Evolutionary conservation across 2,888 invertebrate genomes (phyloP).

Genomic region (Saturnia pavonia): DNA sequence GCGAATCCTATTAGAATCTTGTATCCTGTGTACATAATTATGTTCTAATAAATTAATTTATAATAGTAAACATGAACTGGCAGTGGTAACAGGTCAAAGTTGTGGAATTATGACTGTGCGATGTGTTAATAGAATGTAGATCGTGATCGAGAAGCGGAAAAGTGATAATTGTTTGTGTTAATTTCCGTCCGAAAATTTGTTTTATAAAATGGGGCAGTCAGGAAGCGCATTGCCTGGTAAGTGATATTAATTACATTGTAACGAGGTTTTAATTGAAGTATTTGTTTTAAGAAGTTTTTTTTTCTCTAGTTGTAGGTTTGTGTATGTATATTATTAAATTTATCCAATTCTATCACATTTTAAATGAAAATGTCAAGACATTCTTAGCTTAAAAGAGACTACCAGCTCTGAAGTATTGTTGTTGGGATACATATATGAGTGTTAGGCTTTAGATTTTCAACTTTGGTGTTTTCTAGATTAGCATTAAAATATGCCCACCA

Average conservation of each 20-base stretch:
- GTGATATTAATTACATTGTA: conserved; percentile 48
- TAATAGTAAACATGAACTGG: conserved; percentile 51
- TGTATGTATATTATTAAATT: too few relatives aligned
- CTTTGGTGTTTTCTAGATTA: too few relatives aligned
- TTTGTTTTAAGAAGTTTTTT: background rate
- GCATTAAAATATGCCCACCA: too few relatives aligned
- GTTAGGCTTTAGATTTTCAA: too few relatives aligned
- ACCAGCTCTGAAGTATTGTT: too few relatives aligned
- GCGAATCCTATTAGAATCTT: conserved; percentile 6
- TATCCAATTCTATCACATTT: too few relatives aligned
- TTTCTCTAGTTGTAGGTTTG: too few relatives aligned
- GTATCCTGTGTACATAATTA: conserved; percentile 20
- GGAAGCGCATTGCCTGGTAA: conserved; percentile 74
- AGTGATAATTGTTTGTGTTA: conserved; percentile 36
- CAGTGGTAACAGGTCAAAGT: conserved; percentile 62
- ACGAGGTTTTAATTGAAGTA: conserved; percentile 29
- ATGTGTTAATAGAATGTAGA: conserved; percentile 47
- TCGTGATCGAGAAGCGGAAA: conserved; percentile 33
- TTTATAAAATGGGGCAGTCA: conserved; percentile 66
- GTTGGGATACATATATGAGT: too few relatives aligned
- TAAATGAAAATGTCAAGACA: too few relatives aligned
- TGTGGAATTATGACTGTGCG: conserved; percentile 43
- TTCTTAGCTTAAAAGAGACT: too few relatives aligned
- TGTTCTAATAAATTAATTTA: conserved; percentile 28
- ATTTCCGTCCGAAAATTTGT: conserved; percentile 28